Evolutionary conservation across 2,797 vertebrate genomes (phyloP).

Genomic region (Aplochiton taeniatus): DNA sequence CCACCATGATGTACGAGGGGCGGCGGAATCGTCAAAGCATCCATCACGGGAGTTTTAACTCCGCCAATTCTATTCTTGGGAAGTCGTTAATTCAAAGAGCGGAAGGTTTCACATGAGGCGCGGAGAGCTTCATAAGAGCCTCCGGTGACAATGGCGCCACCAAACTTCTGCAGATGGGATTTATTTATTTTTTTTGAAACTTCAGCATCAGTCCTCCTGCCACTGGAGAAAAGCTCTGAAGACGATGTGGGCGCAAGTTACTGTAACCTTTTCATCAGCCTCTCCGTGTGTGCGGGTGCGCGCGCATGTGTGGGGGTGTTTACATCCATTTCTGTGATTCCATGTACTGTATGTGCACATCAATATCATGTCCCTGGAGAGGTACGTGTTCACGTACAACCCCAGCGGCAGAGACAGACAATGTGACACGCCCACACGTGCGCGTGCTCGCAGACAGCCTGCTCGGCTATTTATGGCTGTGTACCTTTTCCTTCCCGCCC

Average conservation of each 20-base stretch:
- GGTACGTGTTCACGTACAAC: constrained; percentile 9
- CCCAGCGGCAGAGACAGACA: neutral
- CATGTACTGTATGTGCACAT: constrained; percentile 26
- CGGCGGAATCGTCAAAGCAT: constrained; percentile 60
- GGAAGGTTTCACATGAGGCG: constrained; percentile 30
- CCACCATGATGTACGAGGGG: constrained; percentile 53
- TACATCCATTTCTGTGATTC: constrained; percentile 17
- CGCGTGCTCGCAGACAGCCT: neutral
- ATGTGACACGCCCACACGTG: neutral
- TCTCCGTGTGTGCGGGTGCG: neutral
- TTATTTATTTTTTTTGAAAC: constrained; percentile 39
- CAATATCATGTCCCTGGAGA: constrained; percentile 32
- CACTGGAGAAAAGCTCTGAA: constrained; percentile 28
- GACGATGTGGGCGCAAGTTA: constrained; percentile 29
- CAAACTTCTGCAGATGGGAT: constrained; percentile 21
- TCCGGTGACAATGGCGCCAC: constrained; percentile 32
- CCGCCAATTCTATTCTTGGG: constrained; percentile 60
- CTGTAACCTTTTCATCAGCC: constrained; percentile 32
- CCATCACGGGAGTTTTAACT: constrained; percentile 60
- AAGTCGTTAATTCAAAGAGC: constrained; percentile 66
- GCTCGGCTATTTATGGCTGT: constrained; percentile 23
- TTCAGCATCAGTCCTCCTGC: constrained; percentile 30
- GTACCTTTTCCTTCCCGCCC: constrained; percentile 53
- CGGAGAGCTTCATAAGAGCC: constrained; percentile 46
- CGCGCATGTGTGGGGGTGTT: constrained; percentile 3